Evolutionary conservation across 2,888 invertebrate genomes (phyloP).

Genomic region (Osedax fenrisi): DNA sequence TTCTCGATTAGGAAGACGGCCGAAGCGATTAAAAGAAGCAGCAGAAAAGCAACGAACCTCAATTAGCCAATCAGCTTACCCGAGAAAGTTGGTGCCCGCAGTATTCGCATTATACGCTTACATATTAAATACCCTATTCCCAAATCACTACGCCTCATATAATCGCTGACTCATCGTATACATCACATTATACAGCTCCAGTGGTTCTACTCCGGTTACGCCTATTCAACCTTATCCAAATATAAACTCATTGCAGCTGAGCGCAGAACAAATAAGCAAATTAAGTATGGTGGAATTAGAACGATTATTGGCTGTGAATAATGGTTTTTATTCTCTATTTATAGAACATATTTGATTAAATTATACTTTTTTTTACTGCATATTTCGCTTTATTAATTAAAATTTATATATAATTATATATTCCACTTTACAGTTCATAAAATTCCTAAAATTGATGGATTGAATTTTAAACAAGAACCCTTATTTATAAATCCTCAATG

Average conservation of each 20-base stretch:
- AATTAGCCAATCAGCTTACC: slow-evolving; percentile 37
- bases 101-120: too few species aligned
- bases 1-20: slow-evolving; percentile 49
- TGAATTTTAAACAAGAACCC: background rate
- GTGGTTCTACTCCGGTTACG: too few species aligned
- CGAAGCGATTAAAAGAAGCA: slow-evolving; percentile 48
- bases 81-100: too few species aligned
- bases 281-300: slow-evolving; percentile 47
- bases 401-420: background rate
- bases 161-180: too few species aligned
- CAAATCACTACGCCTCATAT: too few species aligned
- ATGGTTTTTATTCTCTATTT: too few species aligned
- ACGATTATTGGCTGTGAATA: slow-evolving; percentile 42
- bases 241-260: slow-evolving; percentile 25
- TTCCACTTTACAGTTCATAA: background rate
- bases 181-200: too few species aligned
- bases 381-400: too few species aligned
- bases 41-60: background rate
- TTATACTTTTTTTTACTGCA: too few species aligned
- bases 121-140: too few species aligned
- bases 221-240: slow-evolving; percentile 45
- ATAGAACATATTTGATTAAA: too few species aligned
- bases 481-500: background rate
- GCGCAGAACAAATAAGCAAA: slow-evolving; percentile 39
- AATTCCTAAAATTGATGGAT: background rate